Percentiles rank a stretch among this genome's conserved stretches.
Conservation (phyloP, 1,140 invertebrate genomes). For the Mactra quadrangularis region DNA sequence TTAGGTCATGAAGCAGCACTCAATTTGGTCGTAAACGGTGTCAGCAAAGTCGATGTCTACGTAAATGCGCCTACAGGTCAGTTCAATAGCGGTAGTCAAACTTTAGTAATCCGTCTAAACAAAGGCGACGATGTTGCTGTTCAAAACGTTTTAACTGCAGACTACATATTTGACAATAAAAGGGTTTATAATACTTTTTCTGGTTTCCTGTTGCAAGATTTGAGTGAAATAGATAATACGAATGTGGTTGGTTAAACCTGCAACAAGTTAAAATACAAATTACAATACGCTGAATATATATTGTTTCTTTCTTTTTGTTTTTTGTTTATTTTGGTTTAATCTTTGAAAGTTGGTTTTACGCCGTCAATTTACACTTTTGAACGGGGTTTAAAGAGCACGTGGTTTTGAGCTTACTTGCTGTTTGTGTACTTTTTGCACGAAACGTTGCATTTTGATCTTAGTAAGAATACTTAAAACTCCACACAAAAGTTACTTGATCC, state of each 20-base stretch:
- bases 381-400: too few species aligned
- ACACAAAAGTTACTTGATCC: too few species aligned
- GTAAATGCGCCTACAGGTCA: background rate
- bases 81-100: background rate
- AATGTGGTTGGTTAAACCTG: constrained; percentile 3
- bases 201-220: constrained; percentile 8
- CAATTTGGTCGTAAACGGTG: constrained; percentile 6
- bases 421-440: too few species aligned
- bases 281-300: too few species aligned
- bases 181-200: constrained; percentile 8
- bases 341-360: too few species aligned
- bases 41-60: background rate
- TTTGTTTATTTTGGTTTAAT: too few species aligned
- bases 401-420: too few species aligned
- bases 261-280: background rate
- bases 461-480: too few species aligned
- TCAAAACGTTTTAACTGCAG: background rate
- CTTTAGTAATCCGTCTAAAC: background rate
- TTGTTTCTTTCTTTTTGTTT: too few species aligned
- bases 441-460: too few species aligned
- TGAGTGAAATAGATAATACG: background rate
- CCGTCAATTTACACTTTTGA: too few species aligned
- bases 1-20: background rate
- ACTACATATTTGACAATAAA: background rate
- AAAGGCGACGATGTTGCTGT: constrained; percentile 17